Conservation (phyloP, 2,888 invertebrate genomes). For the Parasteatoda lunata region DNA sequence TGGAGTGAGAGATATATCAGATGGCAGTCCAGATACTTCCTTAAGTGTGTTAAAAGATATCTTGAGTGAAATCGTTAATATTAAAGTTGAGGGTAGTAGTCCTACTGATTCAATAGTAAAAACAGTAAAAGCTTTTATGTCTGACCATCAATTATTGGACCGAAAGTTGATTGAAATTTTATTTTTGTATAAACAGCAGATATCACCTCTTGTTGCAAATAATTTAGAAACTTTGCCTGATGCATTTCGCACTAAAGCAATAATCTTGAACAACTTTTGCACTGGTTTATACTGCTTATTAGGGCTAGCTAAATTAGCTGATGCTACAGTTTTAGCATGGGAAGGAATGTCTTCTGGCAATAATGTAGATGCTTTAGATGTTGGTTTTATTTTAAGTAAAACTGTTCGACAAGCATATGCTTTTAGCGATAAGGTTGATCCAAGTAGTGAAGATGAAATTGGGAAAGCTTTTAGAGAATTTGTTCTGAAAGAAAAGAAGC, state of each 20-base stretch:
- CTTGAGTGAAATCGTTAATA: constrained; percentile 48
- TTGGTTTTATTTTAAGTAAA: constrained; percentile 34
- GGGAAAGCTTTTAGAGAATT: constrained; percentile 44
- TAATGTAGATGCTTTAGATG: constrained; percentile 6
- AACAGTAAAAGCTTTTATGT: constrained; percentile 13
- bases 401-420: constrained; percentile 50
- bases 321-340: constrained; percentile 59
- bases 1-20: constrained; percentile 52
- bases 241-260: constrained; percentile 15
- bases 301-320: constrained; percentile 56
- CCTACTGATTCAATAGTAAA: constrained; percentile 25
- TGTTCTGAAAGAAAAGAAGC: constrained; percentile 32
- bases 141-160: constrained; percentile 38
- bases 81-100: constrained; percentile 39
- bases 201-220: constrained; percentile 37
- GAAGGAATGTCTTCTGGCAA: constrained; percentile 44
- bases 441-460: constrained; percentile 17
- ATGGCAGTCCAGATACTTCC: constrained; percentile 62
- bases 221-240: constrained; percentile 36
- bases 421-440: constrained; percentile 40
- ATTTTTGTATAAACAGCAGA: constrained; percentile 60
- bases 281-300: constrained; percentile 56
- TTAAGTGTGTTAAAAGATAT: constrained; percentile 52
- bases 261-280: constrained; percentile 58
- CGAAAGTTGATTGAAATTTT: constrained; percentile 56